Percentiles rank a stretch among this genome's conserved stretches.
Conservation (phyloP, 2,888 invertebrate genomes). For the Drosophila setosimentum region DNA sequence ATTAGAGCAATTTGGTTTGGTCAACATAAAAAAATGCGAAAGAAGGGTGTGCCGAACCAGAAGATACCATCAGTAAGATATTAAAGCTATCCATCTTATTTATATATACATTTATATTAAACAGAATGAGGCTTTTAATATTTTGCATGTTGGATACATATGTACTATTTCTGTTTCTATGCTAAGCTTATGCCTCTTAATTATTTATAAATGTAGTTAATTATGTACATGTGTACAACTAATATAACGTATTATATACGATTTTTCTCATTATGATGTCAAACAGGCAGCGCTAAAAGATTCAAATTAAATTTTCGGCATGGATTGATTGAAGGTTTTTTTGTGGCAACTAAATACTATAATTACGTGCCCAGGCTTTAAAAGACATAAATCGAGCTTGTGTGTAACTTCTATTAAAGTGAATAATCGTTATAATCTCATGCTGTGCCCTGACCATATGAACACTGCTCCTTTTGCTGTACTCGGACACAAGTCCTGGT, state of each 20-base stretch:
- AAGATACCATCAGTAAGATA: background rate
- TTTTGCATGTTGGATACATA: background rate
- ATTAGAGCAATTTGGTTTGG: constrained; percentile 4
- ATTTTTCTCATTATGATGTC: constrained; percentile 3
- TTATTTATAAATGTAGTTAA: background rate
- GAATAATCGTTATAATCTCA: constrained; percentile 58
- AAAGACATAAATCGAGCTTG: constrained; percentile 31
- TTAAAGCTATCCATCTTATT: background rate
- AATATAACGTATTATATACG: background rate
- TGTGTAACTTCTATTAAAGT: constrained; percentile 47
- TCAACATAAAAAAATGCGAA: background rate
- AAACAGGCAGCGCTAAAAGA: constrained; percentile 1
- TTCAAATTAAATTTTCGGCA: constrained; percentile 5
- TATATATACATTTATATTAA: background rate
- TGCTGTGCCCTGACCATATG: constrained; percentile 43
- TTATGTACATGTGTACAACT: too few relatives aligned
- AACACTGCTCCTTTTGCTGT: constrained; percentile 31
- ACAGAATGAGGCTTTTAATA: background rate
- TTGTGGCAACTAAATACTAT: constrained; percentile 16
- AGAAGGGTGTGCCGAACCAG: too few relatives aligned
- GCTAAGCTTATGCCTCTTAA: background rate
- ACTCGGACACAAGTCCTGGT: constrained; percentile 39
- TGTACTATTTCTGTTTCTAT: background rate
- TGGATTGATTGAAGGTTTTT: constrained; percentile 12
- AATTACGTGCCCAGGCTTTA: constrained; percentile 31